Base-by-base conservation (phyloP, 92 coral and sea anemone species). In the Blastomussa wellsi region DNA sequence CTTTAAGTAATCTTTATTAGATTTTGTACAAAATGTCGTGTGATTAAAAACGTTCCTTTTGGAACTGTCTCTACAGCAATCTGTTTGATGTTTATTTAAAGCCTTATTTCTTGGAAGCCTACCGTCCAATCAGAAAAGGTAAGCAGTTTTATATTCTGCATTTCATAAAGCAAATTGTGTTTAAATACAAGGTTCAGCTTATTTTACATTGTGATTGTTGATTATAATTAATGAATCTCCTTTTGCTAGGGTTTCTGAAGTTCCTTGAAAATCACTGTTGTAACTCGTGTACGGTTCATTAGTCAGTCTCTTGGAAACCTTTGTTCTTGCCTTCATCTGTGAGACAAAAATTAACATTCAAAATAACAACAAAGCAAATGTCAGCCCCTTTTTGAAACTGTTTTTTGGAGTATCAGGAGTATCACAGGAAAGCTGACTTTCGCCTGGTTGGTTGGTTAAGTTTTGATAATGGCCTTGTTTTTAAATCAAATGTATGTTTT, bases 91-190 rank as follows among this genome's bases (percentile, higher is more conserved):
- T 96, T n/a, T 96, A 79, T 82, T 90, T 96, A 68, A 96, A 96
- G 78, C 98, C 98, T 20, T 96, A 96, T 84, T 96, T 96, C 86
- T 85, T 96, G 81, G 98, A 96, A 82, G 98, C 98, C 1, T 96
- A 96, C 76, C 86, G 98, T 68, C 98, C 98, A 37, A 96, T 96
- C 65, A 90, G 98, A 47, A 96, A 96, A 94, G 98, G 98, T 95
- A 22, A 53, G 87, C 16, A 5, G 37, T 32, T 44, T 38, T 29
- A 7, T 14, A 19, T 1, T 69, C n/a, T 69, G 44, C 32, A 59
- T 0, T 3, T 4, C 49, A 44, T 44, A 13, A 10, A 44, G 44
- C n/a, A n/a, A 39, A 39, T 39, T 39, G 3, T 7, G 3, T 39
- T 39, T 39, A 39, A 39, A 59, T 59, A 10, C 32, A n/a, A 2